These are phyloP conservation scores for Lota lota DNA, from an alignment of 2,113 vertebrate genomes.

Conservation along the genomic window DNA sequence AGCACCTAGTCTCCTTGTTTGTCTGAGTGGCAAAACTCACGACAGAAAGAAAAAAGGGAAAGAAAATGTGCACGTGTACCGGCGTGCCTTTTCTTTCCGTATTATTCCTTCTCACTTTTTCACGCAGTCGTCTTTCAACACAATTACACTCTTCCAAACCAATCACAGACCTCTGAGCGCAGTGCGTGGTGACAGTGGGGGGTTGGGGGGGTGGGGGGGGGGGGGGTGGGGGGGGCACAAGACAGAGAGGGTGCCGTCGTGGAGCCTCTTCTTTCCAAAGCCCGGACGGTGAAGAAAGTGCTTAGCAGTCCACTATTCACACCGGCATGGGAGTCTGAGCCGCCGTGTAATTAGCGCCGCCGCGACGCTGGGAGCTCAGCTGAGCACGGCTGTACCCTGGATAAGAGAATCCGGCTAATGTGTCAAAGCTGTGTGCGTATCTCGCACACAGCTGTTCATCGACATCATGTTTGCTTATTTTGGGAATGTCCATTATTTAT, in stretches of 20 bases:
- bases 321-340: slow-evolving; percentile 33
- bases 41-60: slow-evolving; percentile 14
- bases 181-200: slow-evolving; percentile 19
- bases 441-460: too few species aligned
- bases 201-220: slow-evolving; percentile 25
- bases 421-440: neutral
- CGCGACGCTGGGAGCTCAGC: slow-evolving; percentile 15
- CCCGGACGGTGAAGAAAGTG: slow-evolving; percentile 17
- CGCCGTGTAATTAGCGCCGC: slow-evolving; percentile 50
- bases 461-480: too few species aligned
- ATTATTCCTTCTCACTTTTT: slow-evolving; percentile 33
- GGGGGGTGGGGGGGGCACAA: slow-evolving; percentile 8
- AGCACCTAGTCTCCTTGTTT: slow-evolving; percentile 54
- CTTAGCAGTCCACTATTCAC: slow-evolving; percentile 29
- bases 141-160: slow-evolving; percentile 52
- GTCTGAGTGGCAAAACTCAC: slow-evolving; percentile 39
- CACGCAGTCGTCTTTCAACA: neutral
- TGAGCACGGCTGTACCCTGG: slow-evolving; percentile 37
- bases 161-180: slow-evolving; percentile 51
- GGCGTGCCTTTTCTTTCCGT: slow-evolving; percentile 28
- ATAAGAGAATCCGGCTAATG: slow-evolving; percentile 7
- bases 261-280: slow-evolving; percentile 32
- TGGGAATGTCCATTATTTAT: too few species aligned
- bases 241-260: slow-evolving; percentile 8
- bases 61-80: slow-evolving; percentile 17